Evolutionary conservation across 2,888 invertebrate genomes (phyloP).

Genomic region (Ophonus ardosiacus): DNA sequence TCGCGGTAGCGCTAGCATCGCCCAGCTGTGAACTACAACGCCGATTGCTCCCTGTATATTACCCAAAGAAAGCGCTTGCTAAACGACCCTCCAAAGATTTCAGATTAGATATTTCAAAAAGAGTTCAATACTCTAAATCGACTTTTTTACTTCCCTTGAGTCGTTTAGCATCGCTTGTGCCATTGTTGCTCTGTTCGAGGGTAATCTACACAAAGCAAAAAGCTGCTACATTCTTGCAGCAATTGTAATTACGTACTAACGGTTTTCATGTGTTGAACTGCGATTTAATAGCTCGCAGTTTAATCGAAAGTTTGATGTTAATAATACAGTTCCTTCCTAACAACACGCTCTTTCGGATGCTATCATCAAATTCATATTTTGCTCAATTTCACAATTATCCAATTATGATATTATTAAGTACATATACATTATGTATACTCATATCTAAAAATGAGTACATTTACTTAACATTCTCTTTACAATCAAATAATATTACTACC

Average conservation of each 20-base stretch:
- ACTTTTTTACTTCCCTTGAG: constrained; percentile 70
- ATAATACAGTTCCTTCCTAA: constrained; percentile 31
- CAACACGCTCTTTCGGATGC: not conserved
- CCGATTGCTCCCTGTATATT: constrained; percentile 55
- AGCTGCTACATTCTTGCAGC: constrained; percentile 20
- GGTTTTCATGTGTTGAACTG: constrained; percentile 31
- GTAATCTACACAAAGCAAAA: constrained; percentile 30
- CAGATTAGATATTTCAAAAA: constrained; percentile 73
- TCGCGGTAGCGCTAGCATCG: constrained; percentile 35
- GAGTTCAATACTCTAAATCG: constrained; percentile 73
- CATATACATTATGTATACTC: too few relatives aligned
- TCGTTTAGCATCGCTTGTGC: constrained; percentile 37
- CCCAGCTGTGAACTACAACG: constrained; percentile 45
- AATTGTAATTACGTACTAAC: constrained; percentile 33
- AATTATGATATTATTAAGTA: not conserved
- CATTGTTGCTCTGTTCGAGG: constrained; percentile 33
- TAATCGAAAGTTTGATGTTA: constrained; percentile 31
- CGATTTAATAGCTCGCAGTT: constrained; percentile 27
- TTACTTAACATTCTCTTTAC: too few relatives aligned
- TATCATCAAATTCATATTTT: not conserved
- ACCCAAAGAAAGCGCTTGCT: constrained; percentile 68
- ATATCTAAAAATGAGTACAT: too few relatives aligned
- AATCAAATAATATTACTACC: too few relatives aligned
- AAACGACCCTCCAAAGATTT: constrained; percentile 74
- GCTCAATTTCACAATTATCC: not conserved